Evolutionary conservation across 2,888 invertebrate genomes (phyloP).

Genomic region (Diarsia mendica): DNA sequence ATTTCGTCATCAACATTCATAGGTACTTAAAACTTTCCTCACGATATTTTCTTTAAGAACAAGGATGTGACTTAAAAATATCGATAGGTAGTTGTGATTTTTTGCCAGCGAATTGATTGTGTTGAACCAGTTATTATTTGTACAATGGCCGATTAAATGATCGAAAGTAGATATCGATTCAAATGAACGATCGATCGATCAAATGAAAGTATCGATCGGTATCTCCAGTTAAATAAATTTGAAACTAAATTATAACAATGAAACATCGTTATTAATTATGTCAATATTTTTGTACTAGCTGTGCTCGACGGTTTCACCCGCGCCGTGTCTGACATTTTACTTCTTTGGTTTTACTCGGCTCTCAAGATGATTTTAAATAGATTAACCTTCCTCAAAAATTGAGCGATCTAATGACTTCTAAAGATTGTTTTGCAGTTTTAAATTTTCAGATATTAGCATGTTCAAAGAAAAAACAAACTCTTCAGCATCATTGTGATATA

Average conservation of each 20-base stretch:
- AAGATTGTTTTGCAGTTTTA: not conserved
- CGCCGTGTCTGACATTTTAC: not conserved
- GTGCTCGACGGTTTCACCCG: not conserved
- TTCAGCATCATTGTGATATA: not conserved
- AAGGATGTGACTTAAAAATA: conserved; percentile 38
- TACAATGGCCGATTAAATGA: conserved; percentile 66
- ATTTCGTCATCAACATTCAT: not conserved
- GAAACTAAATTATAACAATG: conserved; percentile 60
- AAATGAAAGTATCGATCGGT: conserved; percentile 63
- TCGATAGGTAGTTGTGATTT: conserved; percentile 45
- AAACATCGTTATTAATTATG: conserved; percentile 63
- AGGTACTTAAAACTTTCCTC: not conserved
- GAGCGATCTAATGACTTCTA: too few relatives aligned
- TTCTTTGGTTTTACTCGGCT: not conserved
- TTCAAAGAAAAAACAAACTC: not conserved
- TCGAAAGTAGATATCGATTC: conserved; percentile 67
- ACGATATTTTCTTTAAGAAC: not conserved
- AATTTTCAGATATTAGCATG: not conserved
- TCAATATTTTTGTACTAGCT: not conserved
- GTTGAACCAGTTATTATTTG: conserved; percentile 52
- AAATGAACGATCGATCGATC: conserved; percentile 65
- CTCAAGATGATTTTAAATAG: not conserved
- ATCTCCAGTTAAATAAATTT: conserved; percentile 63
- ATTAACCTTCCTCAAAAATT: too few relatives aligned
- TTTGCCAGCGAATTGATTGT: conserved; percentile 50